A percentile compares a stretch with the other conserved stretches of the same genome.
These are phyloP conservation scores for Laticauda laticaudata DNA, from an alignment of 2,113 vertebrate genomes.

Conservation along the genomic window DNA sequence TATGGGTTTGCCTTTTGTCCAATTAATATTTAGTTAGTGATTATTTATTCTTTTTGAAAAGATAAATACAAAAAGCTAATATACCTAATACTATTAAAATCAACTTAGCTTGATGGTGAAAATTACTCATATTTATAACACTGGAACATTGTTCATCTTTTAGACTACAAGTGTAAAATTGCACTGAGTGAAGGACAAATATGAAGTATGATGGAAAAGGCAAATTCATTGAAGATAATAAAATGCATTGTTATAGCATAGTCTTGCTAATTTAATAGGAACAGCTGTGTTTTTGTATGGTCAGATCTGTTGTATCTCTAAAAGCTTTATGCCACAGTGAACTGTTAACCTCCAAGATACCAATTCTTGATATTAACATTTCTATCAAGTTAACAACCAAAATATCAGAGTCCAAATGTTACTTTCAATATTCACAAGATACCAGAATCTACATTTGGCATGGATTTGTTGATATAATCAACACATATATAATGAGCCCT, in stretches of 20 bases:
- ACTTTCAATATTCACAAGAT: conserved; percentile 17
- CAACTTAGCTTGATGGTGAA: conserved; percentile 10
- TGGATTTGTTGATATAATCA: conserved; percentile 53
- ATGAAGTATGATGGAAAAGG: background rate
- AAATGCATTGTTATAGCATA: conserved; percentile 25
- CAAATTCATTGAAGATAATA: conserved; percentile 21
- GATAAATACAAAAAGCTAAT: conserved; percentile 27
- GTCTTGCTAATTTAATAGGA: background rate
- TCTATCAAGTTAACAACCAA: conserved; percentile 24
- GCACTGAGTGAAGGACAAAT: conserved; percentile 11
- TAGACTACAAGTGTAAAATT: conserved; percentile 22
- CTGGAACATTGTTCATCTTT: conserved; percentile 3
- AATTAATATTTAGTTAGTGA: conserved; percentile 29
- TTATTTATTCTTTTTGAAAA: conserved; percentile 5
- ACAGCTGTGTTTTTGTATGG: background rate
- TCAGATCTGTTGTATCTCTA: background rate
- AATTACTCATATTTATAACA: conserved; percentile 25
- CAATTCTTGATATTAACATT: background rate
- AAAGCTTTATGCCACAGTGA: background rate
- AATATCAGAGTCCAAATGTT: conserved; percentile 20
- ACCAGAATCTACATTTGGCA: conserved; percentile 58
- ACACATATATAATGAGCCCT: background rate
- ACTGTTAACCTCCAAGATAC: background rate
- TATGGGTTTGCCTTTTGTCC: background rate
- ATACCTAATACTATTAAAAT: conserved; percentile 14